phyloP scores from a whole-genome alignment of 2,888 invertebrate genomes.

The Iphiclides podalirius region DNA sequence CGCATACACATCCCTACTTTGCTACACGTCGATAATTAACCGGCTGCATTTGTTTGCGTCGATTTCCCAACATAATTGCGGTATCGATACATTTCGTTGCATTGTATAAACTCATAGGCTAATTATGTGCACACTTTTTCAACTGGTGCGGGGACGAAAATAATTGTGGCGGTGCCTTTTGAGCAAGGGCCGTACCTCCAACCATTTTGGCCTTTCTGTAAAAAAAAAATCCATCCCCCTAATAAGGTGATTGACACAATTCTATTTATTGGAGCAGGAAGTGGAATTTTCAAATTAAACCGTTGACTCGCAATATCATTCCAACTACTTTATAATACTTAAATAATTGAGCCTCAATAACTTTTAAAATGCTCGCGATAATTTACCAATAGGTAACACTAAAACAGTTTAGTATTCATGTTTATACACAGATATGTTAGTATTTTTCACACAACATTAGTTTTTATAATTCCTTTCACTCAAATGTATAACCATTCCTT shows the following conservation, averaged over 20 bases:
- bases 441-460: too few species aligned
- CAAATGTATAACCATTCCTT: too few species aligned
- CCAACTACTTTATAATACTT: too few species aligned
- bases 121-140: constrained; percentile 62
- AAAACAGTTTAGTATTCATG: too few species aligned
- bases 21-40: constrained; percentile 52
- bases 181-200: constrained; percentile 2
- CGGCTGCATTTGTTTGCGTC: constrained; percentile 63
- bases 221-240: constrained; percentile 54
- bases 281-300: constrained; percentile 29
- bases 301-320: too few species aligned
- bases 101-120: constrained; percentile 75
- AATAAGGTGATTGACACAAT: constrained; percentile 75
- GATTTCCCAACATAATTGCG: constrained; percentile 65
- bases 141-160: constrained; percentile 32
- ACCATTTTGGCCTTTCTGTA: constrained; percentile 38
- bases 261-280: constrained; percentile 50
- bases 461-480: too few species aligned
- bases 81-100: constrained; percentile 52
- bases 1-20: constrained; percentile 36
- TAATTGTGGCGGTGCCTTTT: constrained; percentile 62
- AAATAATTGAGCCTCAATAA: too few species aligned
- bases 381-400: too few species aligned
- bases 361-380: too few species aligned
- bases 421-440: too few species aligned